Conservation (phyloP, 2,797 vertebrate species). For the Characodon lateralis region DNA sequence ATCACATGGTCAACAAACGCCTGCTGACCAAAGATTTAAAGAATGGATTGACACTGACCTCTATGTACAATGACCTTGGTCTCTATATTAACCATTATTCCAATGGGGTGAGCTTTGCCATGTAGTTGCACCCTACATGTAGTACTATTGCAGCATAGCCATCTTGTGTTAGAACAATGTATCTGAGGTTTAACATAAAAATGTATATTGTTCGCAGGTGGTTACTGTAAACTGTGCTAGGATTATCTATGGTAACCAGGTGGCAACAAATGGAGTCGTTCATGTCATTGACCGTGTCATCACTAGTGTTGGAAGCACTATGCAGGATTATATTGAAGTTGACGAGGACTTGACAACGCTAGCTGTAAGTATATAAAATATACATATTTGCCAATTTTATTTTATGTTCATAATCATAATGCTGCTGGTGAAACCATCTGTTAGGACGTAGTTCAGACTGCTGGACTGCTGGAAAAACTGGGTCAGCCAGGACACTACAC, state of each 20-base stretch:
- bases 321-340: slow-evolving; percentile 86
- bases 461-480: slow-evolving; percentile 85
- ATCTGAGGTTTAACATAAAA: slow-evolving; percentile 1
- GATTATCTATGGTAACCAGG: slow-evolving; percentile 93
- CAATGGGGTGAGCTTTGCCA: slow-evolving; percentile 87
- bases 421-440: slow-evolving; percentile 22
- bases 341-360: slow-evolving; percentile 90
- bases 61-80: slow-evolving; percentile 91
- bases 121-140: not conserved
- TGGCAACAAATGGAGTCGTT: slow-evolving; percentile 97
- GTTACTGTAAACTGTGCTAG: slow-evolving; percentile 98
- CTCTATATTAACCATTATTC: slow-evolving; percentile 94
- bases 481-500: slow-evolving; percentile 91
- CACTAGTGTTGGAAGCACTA: slow-evolving; percentile 86
- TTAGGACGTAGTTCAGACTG: slow-evolving; percentile 83
- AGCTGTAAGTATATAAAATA: slow-evolving; percentile 74
- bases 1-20: slow-evolving; percentile 94
- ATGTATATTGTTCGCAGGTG: slow-evolving; percentile 77
- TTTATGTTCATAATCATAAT: slow-evolving; percentile 8
- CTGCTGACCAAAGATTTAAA: slow-evolving; percentile 94
- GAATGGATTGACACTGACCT: slow-evolving; percentile 87
- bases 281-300: slow-evolving; percentile 95
- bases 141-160: not conserved
- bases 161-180: not conserved
- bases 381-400: slow-evolving; percentile 5